phyloP scores from a whole-genome alignment of 2,888 invertebrate genomes.

The Tenthredo livida region DNA sequence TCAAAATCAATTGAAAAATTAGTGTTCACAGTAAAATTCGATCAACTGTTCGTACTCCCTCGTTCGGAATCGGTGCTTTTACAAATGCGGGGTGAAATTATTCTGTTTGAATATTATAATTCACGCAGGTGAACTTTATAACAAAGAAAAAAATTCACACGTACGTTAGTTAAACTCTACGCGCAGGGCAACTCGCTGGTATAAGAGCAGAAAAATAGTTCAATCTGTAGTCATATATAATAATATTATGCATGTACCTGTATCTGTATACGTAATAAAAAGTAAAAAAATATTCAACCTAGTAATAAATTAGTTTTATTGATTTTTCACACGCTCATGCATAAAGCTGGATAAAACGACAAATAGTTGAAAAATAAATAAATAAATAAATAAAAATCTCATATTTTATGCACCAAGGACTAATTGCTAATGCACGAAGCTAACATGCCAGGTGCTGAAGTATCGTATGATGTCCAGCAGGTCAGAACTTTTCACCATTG shows the following conservation, averaged over 20 bases:
- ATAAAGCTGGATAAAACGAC: background rate
- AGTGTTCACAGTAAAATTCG: background rate
- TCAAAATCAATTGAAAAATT: slow-evolving; percentile 34
- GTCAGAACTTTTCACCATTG: background rate
- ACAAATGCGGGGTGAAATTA: background rate
- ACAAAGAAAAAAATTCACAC: background rate
- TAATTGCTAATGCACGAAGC: slow-evolving; percentile 39
- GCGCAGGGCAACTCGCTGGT: too few species aligned
- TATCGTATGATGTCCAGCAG: background rate
- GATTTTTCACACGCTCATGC: background rate
- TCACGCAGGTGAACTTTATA: background rate
- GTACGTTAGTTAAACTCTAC: background rate
- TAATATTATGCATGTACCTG: background rate
- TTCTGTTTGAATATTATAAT: background rate
- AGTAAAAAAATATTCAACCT: background rate
- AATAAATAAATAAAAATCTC: background rate
- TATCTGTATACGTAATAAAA: background rate
- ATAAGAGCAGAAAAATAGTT: background rate
- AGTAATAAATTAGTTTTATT: background rate
- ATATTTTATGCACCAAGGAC: slow-evolving; percentile 48
- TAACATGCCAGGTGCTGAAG: slow-evolving; percentile 16
- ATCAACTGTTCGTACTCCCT: background rate
- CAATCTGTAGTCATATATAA: background rate
- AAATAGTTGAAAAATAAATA: background rate
- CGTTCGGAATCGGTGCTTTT: background rate